Evolutionary conservation across 2,797 vertebrate genomes (phyloP), one percentile per base, ranked within the genome.

Genomic region (Antrozous pallidus): DNA sequence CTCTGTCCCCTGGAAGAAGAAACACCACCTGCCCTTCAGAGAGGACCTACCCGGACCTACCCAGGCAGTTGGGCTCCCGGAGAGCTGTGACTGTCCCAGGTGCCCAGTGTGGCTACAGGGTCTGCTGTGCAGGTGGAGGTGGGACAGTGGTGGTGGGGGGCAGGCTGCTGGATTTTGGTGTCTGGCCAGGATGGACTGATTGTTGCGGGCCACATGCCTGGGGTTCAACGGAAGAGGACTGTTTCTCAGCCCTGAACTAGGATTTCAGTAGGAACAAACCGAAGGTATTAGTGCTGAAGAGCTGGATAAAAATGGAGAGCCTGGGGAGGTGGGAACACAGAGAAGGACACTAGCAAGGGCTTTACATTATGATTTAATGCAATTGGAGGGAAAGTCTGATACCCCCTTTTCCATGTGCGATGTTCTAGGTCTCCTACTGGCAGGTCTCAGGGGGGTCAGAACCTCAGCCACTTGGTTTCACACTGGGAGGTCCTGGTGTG

Each of bases 51-150:
- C 58, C 4, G 24, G 36, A 0, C 24, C 33, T 4, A 8, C 45
- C 58, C 4, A 7, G 13, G 0, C 0, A 1, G 69, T 54, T 20
- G 0, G 1, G 14, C 7, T 13, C 8, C 71, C 0, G 16, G 51
- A 8, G 61, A 9, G 8, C 36, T 12, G 47, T 0, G 9, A n/a
- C 31, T 1, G 13, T 5, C 20, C 45, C 28, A n/a, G 0, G 22
- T 1, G 5, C 91, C 45, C 74, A 1, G 11, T 6, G 26, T 1
- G 14, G n/a, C 18, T 2, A 36, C 45, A 18, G 40, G 17, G 28
- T 20, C 1, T 2, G 11, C 14, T 0, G 3, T 0, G 20, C 45
- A 1, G 13, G 16, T 0, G 0, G 18, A 1, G 36, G 36, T 0
- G 2, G 51, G 20, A 26, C 6, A 22, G 22, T 10, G n/a, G n/a